Conservation (phyloP, 2,113 vertebrate species). For the Pomatorhinus ruficollis region DNA sequence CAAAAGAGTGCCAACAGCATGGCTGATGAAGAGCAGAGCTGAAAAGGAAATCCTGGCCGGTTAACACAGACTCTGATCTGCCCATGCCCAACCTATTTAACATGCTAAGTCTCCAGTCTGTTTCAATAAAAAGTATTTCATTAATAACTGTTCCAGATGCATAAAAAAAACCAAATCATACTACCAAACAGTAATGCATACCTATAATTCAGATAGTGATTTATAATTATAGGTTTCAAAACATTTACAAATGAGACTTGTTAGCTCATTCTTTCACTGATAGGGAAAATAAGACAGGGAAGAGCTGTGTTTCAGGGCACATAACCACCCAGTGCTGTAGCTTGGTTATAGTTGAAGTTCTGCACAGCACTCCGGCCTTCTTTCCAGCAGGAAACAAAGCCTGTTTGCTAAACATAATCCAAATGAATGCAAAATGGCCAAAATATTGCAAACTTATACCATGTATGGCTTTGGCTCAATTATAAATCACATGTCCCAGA, state of each 20-base stretch:
- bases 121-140: not conserved
- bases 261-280: not conserved
- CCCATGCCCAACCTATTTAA: not conserved
- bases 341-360: not conserved
- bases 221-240: not conserved
- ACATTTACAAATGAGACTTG: not conserved
- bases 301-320: not conserved
- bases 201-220: not conserved
- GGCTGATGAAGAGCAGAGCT: not conserved
- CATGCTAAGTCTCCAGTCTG: not conserved
- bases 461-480: not conserved
- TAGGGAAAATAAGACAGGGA: not conserved
- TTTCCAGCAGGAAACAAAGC: not conserved
- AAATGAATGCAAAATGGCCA: not conserved
- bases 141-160: not conserved
- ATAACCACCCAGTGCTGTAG: not conserved
- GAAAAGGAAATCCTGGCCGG: not conserved
- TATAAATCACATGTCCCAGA: not conserved
- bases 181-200: not conserved
- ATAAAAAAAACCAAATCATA: not conserved
- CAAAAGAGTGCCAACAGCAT: not conserved
- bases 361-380: not conserved
- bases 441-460: not conserved
- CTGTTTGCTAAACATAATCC: not conserved
- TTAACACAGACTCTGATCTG: not conserved